Evolutionary conservation across 2,888 invertebrate genomes (phyloP).

Genomic region (Azorinus chamasolen): DNA sequence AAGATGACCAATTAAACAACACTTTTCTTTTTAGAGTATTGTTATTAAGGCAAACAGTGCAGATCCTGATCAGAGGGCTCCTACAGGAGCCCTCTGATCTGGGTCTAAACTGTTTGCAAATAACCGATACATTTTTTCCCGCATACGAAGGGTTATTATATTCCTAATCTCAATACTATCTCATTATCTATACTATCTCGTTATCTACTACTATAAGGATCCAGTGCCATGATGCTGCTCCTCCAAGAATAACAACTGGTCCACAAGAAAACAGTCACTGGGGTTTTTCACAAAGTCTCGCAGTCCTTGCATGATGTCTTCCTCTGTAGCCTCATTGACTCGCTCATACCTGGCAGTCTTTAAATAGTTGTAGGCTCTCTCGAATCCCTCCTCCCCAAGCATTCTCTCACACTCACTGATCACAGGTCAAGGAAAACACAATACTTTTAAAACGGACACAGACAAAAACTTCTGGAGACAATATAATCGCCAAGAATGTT

Average conservation of each 20-base stretch:
- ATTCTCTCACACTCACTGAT: conserved; percentile 82
- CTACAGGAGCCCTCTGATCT: too few relatives aligned
- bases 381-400: conserved; percentile 82
- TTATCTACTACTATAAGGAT: conserved; percentile 34
- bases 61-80: too few relatives aligned
- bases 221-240: conserved; percentile 71
- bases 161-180: too few relatives aligned
- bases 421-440: conserved; percentile 60
- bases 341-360: conserved; percentile 78
- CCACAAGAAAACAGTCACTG: conserved; percentile 85
- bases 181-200: too few relatives aligned
- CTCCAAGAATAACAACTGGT: conserved; percentile 85
- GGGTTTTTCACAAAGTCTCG: conserved; percentile 81
- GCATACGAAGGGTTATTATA: too few relatives aligned
- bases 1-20: too few relatives aligned
- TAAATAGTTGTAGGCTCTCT: conserved; percentile 83
- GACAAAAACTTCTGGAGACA: not conserved
- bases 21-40: too few relatives aligned
- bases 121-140: too few relatives aligned
- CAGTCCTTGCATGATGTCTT: conserved; percentile 83
- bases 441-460: not conserved
- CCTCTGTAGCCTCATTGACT: conserved; percentile 75
- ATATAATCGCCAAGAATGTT: too few relatives aligned
- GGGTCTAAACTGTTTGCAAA: too few relatives aligned
- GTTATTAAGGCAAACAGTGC: too few relatives aligned